These are phyloP conservation scores for Lagenorhynchus albirostris DNA, from an alignment of 2,113 vertebrate genomes.

Conservation along the genomic window DNA sequence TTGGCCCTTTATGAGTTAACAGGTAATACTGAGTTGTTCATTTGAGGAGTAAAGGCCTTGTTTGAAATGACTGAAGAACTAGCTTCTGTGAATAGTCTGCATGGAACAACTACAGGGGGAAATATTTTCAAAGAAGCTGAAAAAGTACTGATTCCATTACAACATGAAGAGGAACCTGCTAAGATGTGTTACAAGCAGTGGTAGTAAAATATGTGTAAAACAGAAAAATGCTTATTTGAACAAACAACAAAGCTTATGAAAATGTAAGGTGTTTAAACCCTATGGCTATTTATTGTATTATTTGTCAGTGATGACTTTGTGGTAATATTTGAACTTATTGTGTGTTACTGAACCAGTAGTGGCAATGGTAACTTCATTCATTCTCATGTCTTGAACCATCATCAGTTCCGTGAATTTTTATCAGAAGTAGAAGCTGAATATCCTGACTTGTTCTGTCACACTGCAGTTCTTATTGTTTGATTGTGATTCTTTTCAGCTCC, in stretches of 20 bases:
- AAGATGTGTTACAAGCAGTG: slow-evolving; percentile 28
- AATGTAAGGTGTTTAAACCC: slow-evolving; percentile 21
- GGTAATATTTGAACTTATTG: slow-evolving; percentile 11
- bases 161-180: slow-evolving; percentile 53
- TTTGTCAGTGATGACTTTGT: slow-evolving; percentile 13
- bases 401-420: slow-evolving; percentile 34
- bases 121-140: slow-evolving; percentile 49
- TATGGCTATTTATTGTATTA: not conserved
- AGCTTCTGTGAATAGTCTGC: not conserved
- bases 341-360: slow-evolving; percentile 1
- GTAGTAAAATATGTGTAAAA: not conserved
- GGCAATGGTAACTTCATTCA: not conserved
- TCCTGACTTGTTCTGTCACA: not conserved
- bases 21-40: not conserved
- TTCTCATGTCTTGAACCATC: not conserved
- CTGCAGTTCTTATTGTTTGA: not conserved
- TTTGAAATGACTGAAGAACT: slow-evolving; percentile 40
- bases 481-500: slow-evolving; percentile 20
- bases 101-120: not conserved
- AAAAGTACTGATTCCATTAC: not conserved
- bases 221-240: slow-evolving; percentile 11
- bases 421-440: slow-evolving; percentile 30
- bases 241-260: slow-evolving; percentile 24
- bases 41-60: not conserved
- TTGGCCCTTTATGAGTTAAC: slow-evolving; percentile 23